phyloP scores from a whole-genome alignment of 64 coral and sea anemone genomes.

The Porites australiensis region DNA sequence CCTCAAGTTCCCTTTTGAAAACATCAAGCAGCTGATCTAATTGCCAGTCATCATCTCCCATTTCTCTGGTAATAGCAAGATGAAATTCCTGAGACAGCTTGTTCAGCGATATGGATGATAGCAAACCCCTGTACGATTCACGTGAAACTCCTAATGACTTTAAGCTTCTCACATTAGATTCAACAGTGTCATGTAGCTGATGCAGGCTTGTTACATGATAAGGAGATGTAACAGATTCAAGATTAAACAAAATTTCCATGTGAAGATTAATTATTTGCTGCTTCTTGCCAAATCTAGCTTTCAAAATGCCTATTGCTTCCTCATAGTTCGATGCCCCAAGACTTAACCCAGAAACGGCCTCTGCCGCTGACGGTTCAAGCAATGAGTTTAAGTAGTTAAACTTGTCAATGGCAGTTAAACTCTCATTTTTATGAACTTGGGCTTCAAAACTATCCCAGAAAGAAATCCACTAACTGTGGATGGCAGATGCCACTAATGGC shows the following conservation, averaged over 20 bases:
- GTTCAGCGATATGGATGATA: too few species aligned
- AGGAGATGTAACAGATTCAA: not conserved
- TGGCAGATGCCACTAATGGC: too few species aligned
- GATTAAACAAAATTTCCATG: slow-evolving; percentile 60
- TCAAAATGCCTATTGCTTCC: slow-evolving; percentile 40
- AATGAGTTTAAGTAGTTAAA: slow-evolving; percentile 77
- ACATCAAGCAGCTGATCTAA: slow-evolving; percentile 3
- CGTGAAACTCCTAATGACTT: too few species aligned
- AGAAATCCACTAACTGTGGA: slow-evolving; percentile 45
- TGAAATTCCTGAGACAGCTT: slow-evolving; percentile 16
- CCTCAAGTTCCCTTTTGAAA: slow-evolving; percentile 41
- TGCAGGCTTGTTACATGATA: slow-evolving; percentile 19
- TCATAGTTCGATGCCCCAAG: slow-evolving; percentile 36
- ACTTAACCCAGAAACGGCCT: slow-evolving; percentile 48
- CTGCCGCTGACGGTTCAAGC: slow-evolving; percentile 3
- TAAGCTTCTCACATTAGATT: too few species aligned
- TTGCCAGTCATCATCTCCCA: slow-evolving; percentile 1
- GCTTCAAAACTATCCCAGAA: too few species aligned
- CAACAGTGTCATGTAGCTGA: slow-evolving; percentile 46
- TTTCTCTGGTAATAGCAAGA: slow-evolving; percentile 27
- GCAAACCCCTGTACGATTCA: too few species aligned
- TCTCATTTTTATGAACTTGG: too few species aligned
- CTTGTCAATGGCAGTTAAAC: slow-evolving; percentile 69
- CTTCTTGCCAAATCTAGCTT: slow-evolving; percentile 54
- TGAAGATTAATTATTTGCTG: slow-evolving; percentile 64